Evolutionary conservation across 2,888 invertebrate species (phyloP), one percentile per base, ranked within the genome.

Genomic region (Heliconius ismenius): DNA sequence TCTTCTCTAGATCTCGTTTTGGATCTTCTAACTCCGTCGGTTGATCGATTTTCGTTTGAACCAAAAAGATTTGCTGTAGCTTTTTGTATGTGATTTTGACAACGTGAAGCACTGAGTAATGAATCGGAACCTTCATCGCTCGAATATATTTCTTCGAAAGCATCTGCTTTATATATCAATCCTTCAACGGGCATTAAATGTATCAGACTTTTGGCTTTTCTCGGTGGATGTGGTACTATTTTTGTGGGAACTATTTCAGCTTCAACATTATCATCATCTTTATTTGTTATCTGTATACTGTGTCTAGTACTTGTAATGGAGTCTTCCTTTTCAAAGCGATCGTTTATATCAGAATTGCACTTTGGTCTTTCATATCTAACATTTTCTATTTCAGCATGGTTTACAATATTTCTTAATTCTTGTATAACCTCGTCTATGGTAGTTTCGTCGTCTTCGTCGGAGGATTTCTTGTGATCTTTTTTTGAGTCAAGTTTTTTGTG

Each of bases 381-480:
- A 77, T 95, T 95, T 88, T 96, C 96, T 0, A 96, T 96, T 89
- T 98, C 97, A 0, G 97, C 97, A 83, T 97, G 97, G 85, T 97
- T 97, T 1, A 97, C 97, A 79, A 98, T 97, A 83, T 97, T 97
- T 81, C 97, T 95, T 60, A 98, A 89, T 87, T 98, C 97, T 88
- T 97, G 97, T 84, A 98, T 97, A 3, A 97, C 98, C 90, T 97
- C 97, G 83, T 98, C 97, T 79, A 98, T 97, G 3, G 97, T 97
- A 0, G 97, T 97, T 89, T 97, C 97, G 76, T 96, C 96, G 85
- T 96, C 96, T 81, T 96, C 96, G 67, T 96, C 95, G 9, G 93
- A 93, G 63, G 91, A 90, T 83, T 91, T 93, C 76, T 91, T 92
- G 58, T 86, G 85, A 32, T 81, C 83, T 79, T 89, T 91, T 80